These are phyloP conservation scores for Thereva nobilitata DNA, from an alignment of 2,888 invertebrate genomes.

Conservation along the genomic window DNA sequence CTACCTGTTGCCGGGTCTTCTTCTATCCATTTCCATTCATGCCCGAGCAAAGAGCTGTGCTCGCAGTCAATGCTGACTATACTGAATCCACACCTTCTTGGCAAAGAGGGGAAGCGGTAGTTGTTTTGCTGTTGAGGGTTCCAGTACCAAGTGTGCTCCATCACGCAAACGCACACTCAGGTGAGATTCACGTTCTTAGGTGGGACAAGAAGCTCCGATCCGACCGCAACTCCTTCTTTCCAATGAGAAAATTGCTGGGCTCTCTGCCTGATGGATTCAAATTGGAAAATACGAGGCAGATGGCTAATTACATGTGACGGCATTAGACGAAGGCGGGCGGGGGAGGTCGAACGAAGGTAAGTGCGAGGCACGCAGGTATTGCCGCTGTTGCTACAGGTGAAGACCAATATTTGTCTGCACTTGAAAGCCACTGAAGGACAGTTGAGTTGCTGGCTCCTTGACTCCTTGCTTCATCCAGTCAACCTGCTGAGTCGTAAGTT, in stretches of 20 bases:
- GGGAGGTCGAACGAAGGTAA: slow-evolving; percentile 18
- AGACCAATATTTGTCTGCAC: slow-evolving; percentile 25
- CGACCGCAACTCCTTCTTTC: slow-evolving; percentile 23
- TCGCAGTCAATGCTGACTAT: neutral
- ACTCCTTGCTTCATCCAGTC: neutral
- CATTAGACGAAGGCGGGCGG: slow-evolving; percentile 14
- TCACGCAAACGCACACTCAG: slow-evolving; percentile 34
- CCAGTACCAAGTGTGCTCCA: slow-evolving; percentile 12
- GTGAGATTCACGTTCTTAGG: slow-evolving; percentile 19
- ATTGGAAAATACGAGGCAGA: slow-evolving; percentile 39
- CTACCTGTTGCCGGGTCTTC: slow-evolving; percentile 37
- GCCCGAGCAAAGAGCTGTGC: slow-evolving; percentile 1
- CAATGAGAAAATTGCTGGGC: slow-evolving; percentile 32
- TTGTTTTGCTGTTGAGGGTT: slow-evolving; percentile 12
- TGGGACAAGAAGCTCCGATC: slow-evolving; percentile 28
- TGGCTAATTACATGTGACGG: slow-evolving; percentile 40
- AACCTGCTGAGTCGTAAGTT: neutral
- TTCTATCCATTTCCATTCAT: slow-evolving; percentile 27
- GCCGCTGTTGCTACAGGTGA: slow-evolving; percentile 11
- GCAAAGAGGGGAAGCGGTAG: slow-evolving; percentile 14
- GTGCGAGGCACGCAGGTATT: slow-evolving; percentile 30
- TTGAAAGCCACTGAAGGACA: no score
- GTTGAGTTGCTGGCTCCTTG: neutral
- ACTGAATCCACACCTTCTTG: slow-evolving; percentile 14
- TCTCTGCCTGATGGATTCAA: slow-evolving; percentile 27